Conservation (phyloP, 2,797 vertebrate genomes). For the Gobionotothen gibberifrons region DNA sequence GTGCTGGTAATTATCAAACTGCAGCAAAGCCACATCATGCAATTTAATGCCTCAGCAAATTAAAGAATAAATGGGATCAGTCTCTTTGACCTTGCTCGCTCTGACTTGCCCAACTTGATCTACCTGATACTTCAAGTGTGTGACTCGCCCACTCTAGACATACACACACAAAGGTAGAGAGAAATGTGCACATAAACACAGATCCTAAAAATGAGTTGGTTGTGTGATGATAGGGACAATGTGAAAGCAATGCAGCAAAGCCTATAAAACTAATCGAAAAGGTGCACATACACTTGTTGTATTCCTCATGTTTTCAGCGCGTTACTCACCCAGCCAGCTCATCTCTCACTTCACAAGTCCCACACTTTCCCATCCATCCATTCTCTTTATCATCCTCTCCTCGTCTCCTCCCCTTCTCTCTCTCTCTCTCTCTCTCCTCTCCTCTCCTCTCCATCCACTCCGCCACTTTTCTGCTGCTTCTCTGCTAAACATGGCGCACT, state of each 20-base stretch:
- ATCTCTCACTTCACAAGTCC: slow-evolving; percentile 95
- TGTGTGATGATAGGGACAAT: slow-evolving; percentile 5
- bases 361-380: slow-evolving; percentile 77
- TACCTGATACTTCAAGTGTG: slow-evolving; percentile 70
- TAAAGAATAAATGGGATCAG: slow-evolving; percentile 85
- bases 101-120: slow-evolving; percentile 72
- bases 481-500: slow-evolving; percentile 96
- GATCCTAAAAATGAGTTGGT: slow-evolving; percentile 9
- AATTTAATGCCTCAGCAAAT: slow-evolving; percentile 88
- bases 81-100: slow-evolving; percentile 84
- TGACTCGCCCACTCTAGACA: slow-evolving; percentile 36
- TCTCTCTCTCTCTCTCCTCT: slow-evolving; percentile 38
- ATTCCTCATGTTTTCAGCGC: slow-evolving; percentile 77
- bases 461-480: slow-evolving; percentile 94
- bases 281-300: slow-evolving; percentile 70
- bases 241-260: slow-evolving; percentile 19
- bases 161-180: background rate
- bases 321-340: slow-evolving; percentile 83
- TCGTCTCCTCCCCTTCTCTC: slow-evolving; percentile 41
- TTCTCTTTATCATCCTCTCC: slow-evolving; percentile 69
- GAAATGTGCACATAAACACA: background rate
- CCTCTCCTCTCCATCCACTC: slow-evolving; percentile 81
- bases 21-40: slow-evolving; percentile 84
- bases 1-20: slow-evolving; percentile 88
- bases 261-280: background rate